Percentiles rank a stretch among this genome's conserved stretches.
These are phyloP conservation scores for Dicaeum eximium DNA, from an alignment of 2,113 vertebrate species.

Conservation along the genomic window DNA sequence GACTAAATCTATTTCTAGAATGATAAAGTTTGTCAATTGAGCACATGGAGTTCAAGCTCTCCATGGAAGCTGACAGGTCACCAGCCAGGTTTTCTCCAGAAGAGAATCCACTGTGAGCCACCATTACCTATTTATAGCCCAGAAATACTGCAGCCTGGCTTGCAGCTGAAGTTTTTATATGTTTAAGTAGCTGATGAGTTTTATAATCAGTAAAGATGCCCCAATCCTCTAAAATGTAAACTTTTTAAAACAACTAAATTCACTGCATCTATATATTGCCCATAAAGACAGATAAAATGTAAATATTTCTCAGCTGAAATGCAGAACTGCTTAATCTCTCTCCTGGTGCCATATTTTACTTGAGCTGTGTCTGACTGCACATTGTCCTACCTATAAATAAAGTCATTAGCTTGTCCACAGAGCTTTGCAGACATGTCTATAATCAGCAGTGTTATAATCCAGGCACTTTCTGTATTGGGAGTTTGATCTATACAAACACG, in stretches of 20 bases:
- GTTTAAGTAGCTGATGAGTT: background rate
- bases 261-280: background rate
- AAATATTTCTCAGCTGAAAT: background rate
- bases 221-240: background rate
- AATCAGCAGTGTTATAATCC: slow-evolving; percentile 31
- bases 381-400: slow-evolving; percentile 16
- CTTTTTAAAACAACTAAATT: background rate
- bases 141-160: background rate
- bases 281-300: background rate
- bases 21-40: background rate
- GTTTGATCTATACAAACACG: slow-evolving; percentile 51
- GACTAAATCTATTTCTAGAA: background rate
- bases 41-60: background rate
- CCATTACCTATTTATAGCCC: background rate
- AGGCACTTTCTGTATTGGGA: slow-evolving; percentile 15
- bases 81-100: background rate
- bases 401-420: background rate
- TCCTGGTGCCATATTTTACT: background rate
- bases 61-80: background rate
- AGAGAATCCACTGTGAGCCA: background rate
- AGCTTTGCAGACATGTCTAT: slow-evolving; percentile 29
- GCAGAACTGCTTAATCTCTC: background rate
- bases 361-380: background rate
- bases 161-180: background rate
- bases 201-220: background rate